phyloP scores from a whole-genome alignment of 2,113 vertebrate species.

The Catharus minimus region DNA sequence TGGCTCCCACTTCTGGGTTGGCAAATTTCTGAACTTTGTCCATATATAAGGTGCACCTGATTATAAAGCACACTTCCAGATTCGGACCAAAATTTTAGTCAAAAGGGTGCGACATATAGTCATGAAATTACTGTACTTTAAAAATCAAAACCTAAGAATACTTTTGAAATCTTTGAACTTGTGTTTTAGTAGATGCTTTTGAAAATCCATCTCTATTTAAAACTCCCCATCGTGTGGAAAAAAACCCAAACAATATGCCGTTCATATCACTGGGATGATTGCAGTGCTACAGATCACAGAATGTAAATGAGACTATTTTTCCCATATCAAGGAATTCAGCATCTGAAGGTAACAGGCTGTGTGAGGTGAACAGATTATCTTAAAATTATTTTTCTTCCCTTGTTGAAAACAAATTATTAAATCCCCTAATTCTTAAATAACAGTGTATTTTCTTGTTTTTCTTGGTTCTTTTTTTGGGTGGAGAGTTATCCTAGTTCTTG shows the following conservation, averaged over 20 bases:
- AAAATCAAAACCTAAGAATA: not conserved
- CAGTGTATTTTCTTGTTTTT: not conserved
- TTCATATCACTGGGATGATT: not conserved
- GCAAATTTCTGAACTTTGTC: too few relatives aligned
- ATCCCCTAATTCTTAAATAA: not conserved
- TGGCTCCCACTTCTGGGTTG: too few relatives aligned
- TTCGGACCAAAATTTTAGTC: too few relatives aligned
- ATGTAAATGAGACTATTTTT: not conserved
- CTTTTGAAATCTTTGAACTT: not conserved
- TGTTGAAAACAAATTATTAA: not conserved
- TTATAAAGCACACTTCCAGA: too few relatives aligned
- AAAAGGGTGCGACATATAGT: too few relatives aligned
- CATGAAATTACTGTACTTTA: not conserved
- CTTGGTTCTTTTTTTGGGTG: not conserved
- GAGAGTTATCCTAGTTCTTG: not conserved
- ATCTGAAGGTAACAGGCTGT: not conserved
- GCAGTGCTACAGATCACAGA: not conserved
- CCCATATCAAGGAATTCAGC: not conserved
- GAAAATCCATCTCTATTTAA: constrained; percentile 8
- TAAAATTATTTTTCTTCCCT: not conserved
- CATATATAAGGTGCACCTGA: too few relatives aligned
- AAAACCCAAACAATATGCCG: not conserved
- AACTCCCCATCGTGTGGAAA: not conserved
- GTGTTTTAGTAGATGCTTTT: not conserved
- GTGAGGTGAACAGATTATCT: not conserved